Evolutionary conservation across 92 coral and sea anemone species (phyloP).

Genomic region (Nematostella vectensis): DNA sequence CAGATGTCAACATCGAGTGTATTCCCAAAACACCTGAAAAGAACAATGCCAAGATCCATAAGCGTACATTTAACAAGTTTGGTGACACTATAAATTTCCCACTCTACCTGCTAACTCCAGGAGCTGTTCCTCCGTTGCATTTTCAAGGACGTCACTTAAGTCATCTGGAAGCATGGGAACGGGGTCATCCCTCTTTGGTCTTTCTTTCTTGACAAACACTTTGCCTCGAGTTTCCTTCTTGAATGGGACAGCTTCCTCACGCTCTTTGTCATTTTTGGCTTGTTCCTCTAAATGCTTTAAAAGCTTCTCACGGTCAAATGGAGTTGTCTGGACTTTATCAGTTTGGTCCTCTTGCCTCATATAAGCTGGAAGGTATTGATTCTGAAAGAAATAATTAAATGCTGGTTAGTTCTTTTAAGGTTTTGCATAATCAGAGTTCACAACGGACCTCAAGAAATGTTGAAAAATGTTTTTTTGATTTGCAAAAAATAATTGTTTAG

Average conservation of each 20-base stretch:
- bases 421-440: too few relatives aligned
- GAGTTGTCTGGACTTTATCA: conserved; percentile 63
- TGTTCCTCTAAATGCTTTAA: conserved; percentile 78
- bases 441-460: too few relatives aligned
- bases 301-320: conserved; percentile 62
- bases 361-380: conserved; percentile 67
- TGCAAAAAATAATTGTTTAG: too few relatives aligned
- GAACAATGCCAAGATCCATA: too few relatives aligned
- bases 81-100: too few relatives aligned
- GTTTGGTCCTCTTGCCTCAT: conserved; percentile 77
- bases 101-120: conserved; percentile 82
- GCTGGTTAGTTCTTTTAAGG: background rate
- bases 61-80: too few relatives aligned
- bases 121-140: conserved; percentile 88
- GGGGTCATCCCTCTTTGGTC: conserved; percentile 36
- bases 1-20: conserved; percentile 80
- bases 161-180: conserved; percentile 80
- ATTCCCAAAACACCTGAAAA: conserved; percentile 81
- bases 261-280: conserved; percentile 69
- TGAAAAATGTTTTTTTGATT: too few relatives aligned
- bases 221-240: conserved; percentile 94
- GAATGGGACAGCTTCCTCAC: conserved; percentile 74
- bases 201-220: conserved; percentile 58
- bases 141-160: conserved; percentile 80
- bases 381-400: conserved; percentile 30